Base-by-base conservation (phyloP, 2,113 vertebrate species). In the Formicarius rufipectus region DNA sequence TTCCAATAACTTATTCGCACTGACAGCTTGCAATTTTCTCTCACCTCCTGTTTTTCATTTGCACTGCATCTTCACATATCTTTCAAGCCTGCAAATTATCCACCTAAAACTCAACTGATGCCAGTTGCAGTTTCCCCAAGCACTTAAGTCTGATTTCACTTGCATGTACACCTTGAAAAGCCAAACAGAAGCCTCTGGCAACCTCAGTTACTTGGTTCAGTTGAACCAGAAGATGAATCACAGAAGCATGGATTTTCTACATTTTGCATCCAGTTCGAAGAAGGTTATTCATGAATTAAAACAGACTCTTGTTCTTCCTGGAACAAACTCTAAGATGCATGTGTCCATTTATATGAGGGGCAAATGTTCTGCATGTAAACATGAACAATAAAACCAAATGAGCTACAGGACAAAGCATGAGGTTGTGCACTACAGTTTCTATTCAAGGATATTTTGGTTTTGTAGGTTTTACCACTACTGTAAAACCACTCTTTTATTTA, bases 401-500 rank as follows among this genome's bases (percentile, higher is more conserved):
- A 95, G 40, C 37, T 14, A 3, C 14, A 50, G 50, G 45, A 66
- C 66, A 79, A 93, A 78, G 58, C 25, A 64, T 28, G 18, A 74
- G 7, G 30, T 18, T 84, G 47, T 33, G 11, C 27, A 53, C n/a
- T 59, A n/a, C 30, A 53, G 12, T 53, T 82, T 73, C 55, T 69
- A n/a, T 30, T 62, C 53, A 73, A 76, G 59, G 53, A 52, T 81
- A 79, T 87, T 91, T 92, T 45, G 33, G 30, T 13, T 91, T 89
- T 84, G 50, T 14, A 89, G 16, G 18, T 89, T 90, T 84, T 30
- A 69, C 12, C 39, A 52, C 84, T 96, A 69, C 25, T 83, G 53
- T 75, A 96, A 94, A 67, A 81, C 35, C 27, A 60, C 90, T 90
- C 12, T 69, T 73, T n/a, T 84, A 93, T 89, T 95, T 92, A 96